A percentile compares a stretch with the other conserved stretches of the same genome.
phyloP scores from a whole-genome alignment of 2,888 invertebrate species.

The Coenonympha glycerion region DNA sequence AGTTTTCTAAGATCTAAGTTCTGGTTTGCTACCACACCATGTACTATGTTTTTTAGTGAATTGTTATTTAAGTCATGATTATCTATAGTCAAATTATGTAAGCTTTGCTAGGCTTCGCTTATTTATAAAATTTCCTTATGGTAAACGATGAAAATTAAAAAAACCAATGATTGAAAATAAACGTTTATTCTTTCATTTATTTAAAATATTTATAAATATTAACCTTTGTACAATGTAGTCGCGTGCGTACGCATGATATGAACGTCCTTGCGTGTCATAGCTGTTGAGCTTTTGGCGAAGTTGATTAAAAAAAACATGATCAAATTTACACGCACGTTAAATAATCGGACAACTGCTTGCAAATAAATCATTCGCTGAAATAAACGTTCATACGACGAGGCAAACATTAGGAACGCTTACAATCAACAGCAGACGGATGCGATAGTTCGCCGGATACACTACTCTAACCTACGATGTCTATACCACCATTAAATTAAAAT shows the following conservation, averaged over 20 bases:
- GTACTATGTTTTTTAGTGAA: neutral
- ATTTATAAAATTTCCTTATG: neutral
- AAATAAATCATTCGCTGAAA: constrained; percentile 19
- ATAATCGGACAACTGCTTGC: constrained; percentile 5
- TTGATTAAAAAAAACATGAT: constrained; percentile 7
- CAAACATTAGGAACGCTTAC: constrained; percentile 44
- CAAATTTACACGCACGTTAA: constrained; percentile 14
- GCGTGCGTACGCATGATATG: constrained; percentile 51
- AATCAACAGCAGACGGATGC: constrained; percentile 47
- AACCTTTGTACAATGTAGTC: constrained; percentile 71
- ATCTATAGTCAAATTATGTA: neutral
- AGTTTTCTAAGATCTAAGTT: too few relatives aligned
- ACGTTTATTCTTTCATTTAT: constrained; percentile 73
- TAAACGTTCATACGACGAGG: constrained; percentile 31
- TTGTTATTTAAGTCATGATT: neutral
- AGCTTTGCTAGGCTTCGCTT: neutral
- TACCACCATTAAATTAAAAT: constrained; percentile 71
- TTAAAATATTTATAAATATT: constrained; percentile 73
- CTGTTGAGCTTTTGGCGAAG: constrained; percentile 23
- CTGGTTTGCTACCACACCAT: too few relatives aligned
- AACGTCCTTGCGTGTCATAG: constrained; percentile 21
- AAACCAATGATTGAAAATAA: constrained; percentile 56
- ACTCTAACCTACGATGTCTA: constrained; percentile 62
- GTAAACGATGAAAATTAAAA: constrained; percentile 16
- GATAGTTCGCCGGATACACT: constrained; percentile 47